phyloP scores from a whole-genome alignment of 2,888 invertebrate species.

The Acanthococcus lagerstroemiae region DNA sequence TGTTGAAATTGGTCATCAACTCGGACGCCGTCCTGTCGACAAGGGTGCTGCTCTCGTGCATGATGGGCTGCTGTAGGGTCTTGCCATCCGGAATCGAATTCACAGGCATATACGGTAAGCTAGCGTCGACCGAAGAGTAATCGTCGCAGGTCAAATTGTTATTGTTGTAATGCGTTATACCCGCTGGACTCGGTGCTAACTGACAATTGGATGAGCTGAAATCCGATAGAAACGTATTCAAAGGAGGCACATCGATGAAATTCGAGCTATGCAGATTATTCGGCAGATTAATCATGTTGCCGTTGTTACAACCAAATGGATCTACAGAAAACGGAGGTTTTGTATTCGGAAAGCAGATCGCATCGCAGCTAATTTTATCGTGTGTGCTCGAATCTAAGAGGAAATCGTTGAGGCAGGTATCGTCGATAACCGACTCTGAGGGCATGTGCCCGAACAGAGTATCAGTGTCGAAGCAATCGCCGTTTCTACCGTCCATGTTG shows the following conservation, averaged over 20 bases:
- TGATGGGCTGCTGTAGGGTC: background rate
- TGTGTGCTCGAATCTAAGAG: constrained; percentile 36
- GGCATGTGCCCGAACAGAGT: constrained; percentile 36
- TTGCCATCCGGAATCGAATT: constrained; percentile 2
- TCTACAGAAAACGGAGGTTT: constrained; percentile 10
- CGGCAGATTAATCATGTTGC: constrained; percentile 17
- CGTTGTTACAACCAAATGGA: constrained; percentile 18
- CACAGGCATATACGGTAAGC: background rate
- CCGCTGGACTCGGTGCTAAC: background rate
- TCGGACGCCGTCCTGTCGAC: background rate
- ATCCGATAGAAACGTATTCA: constrained; percentile 13
- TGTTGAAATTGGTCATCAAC: background rate
- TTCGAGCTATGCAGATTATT: background rate
- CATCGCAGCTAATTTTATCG: constrained; percentile 23
- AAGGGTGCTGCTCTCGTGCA: constrained; percentile 11
- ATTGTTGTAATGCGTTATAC: constrained; percentile 2
- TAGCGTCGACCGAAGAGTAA: constrained; percentile 3
- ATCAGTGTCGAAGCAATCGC: constrained; percentile 38
- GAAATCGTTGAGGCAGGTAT: constrained; percentile 39
- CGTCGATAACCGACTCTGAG: constrained; percentile 34
- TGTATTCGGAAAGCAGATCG: constrained; percentile 21
- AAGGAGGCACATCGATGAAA: constrained; percentile 8
- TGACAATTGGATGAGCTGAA: constrained; percentile 1
- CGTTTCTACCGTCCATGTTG: constrained; percentile 39
- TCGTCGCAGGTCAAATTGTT: constrained; percentile 7